A percentile compares a stretch with the other conserved stretches of the same genome.
These are phyloP conservation scores for Spisula subtruncata DNA, from an alignment of 2,888 invertebrate genomes.

Conservation along the genomic window DNA sequence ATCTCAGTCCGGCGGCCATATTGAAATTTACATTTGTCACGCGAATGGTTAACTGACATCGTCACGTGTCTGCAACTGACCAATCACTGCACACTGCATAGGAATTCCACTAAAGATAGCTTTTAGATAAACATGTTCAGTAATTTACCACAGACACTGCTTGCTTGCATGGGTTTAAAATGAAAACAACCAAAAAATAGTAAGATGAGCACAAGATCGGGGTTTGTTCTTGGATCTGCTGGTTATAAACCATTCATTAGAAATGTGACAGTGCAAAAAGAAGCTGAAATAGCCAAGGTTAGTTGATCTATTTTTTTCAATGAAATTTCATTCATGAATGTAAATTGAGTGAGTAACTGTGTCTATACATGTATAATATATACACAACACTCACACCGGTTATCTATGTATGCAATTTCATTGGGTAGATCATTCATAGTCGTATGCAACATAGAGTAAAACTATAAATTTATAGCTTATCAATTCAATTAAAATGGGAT, in stretches of 20 bases:
- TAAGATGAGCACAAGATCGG: slow-evolving; percentile 70
- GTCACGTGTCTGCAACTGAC: slow-evolving; percentile 70
- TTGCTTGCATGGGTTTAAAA: slow-evolving; percentile 50
- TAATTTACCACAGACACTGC: slow-evolving; percentile 61
- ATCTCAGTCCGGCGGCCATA: slow-evolving; percentile 80
- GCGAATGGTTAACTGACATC: slow-evolving; percentile 77
- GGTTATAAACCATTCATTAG: slow-evolving; percentile 70
- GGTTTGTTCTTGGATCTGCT: slow-evolving; percentile 71
- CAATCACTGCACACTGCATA: slow-evolving; percentile 64
- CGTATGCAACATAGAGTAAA: too few species aligned
- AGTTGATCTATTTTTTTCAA: neutral
- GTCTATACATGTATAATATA: too few species aligned
- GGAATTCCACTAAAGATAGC: slow-evolving; percentile 64
- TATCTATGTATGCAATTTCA: too few species aligned
- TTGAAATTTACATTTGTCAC: slow-evolving; percentile 80
- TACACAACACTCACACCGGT: too few species aligned
- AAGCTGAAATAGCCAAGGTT: slow-evolving; percentile 30
- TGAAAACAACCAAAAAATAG: neutral
- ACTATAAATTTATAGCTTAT: too few species aligned
- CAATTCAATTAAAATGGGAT: too few species aligned
- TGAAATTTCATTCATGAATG: too few species aligned
- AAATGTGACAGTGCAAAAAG: slow-evolving; percentile 67
- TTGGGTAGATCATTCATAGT: too few species aligned
- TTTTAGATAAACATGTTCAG: slow-evolving; percentile 60
- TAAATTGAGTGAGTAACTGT: too few species aligned